Conservation (phyloP, 2,797 vertebrate genomes). For the Pangasius djambal region DNA sequence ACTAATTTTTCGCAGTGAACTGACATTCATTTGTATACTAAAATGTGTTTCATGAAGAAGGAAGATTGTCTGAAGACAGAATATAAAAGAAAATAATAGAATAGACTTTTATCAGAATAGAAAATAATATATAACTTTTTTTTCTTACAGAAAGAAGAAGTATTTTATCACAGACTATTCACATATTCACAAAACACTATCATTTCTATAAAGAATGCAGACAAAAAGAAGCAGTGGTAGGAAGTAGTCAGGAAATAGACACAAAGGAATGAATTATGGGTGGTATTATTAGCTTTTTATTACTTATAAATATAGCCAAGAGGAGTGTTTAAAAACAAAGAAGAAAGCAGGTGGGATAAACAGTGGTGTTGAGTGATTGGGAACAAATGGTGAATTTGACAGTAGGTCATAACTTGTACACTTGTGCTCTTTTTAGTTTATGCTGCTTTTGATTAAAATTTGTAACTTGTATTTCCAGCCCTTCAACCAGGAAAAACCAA, state of each 20-base stretch:
- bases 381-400: no score
- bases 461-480: no score
- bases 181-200: not conserved
- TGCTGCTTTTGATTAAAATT: not conserved
- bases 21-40: not conserved
- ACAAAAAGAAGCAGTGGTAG: not conserved
- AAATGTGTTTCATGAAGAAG: not conserved
- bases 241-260: not conserved
- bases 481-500: no score
- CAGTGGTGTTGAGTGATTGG: not conserved
- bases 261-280: not conserved
- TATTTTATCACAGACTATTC: not conserved
- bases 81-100: not conserved
- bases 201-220: not conserved
- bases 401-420: not conserved
- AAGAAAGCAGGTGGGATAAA: not conserved
- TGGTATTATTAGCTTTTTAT: not conserved
- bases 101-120: no score
- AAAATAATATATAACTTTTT: no score
- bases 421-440: not conserved
- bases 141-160: not conserved
- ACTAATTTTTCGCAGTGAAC: not conserved
- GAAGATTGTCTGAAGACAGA: not conserved
- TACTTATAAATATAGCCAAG: not conserved
- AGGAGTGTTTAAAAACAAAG: not conserved